A percentile compares a stretch with the other conserved stretches of the same genome.
phyloP scores from a whole-genome alignment of 2,888 invertebrate genomes.

The Vesta saturnalis region DNA sequence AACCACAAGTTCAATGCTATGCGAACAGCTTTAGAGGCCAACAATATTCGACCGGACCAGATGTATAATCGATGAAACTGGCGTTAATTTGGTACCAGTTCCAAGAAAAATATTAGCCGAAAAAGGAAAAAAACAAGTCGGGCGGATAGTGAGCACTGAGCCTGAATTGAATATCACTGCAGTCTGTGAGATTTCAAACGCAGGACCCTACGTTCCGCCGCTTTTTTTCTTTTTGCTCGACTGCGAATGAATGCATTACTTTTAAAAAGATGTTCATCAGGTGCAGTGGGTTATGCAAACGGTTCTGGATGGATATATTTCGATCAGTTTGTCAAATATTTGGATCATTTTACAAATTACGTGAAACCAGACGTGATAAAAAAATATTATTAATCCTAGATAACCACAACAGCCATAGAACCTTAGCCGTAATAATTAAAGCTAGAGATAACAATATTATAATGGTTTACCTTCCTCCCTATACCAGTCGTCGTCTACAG shows the following conservation, averaged over 20 bases:
- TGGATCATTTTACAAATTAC: background rate
- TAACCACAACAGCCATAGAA: constrained; percentile 2
- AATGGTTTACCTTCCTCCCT: constrained; percentile 4
- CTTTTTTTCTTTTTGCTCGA: constrained; percentile 9
- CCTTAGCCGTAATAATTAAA: constrained; percentile 6
- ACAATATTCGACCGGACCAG: constrained; percentile 3
- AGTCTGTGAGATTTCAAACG: constrained; percentile 8
- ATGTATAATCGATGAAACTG: constrained; percentile 11
- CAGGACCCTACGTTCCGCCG: constrained; percentile 6
- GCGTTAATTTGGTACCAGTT: constrained; percentile 8
- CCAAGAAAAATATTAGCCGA: background rate
- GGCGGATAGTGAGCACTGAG: constrained; percentile 7
- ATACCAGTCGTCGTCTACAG: constrained; percentile 11
- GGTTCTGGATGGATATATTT: background rate
- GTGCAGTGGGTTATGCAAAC: background rate
- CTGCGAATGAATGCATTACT: background rate
- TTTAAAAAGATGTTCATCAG: constrained; percentile 8
- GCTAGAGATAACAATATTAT: constrained; percentile 1
- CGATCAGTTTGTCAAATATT: background rate
- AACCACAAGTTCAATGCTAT: constrained; percentile 10
- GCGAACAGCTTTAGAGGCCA: constrained; percentile 5
- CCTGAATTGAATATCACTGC: constrained; percentile 10
- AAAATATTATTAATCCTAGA: constrained; percentile 7
- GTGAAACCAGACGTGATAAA: background rate
- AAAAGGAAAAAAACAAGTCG: constrained; percentile 2